These are phyloP conservation scores for Strix uralensis DNA, from an alignment of 2,113 vertebrate genomes.

Conservation along the genomic window DNA sequence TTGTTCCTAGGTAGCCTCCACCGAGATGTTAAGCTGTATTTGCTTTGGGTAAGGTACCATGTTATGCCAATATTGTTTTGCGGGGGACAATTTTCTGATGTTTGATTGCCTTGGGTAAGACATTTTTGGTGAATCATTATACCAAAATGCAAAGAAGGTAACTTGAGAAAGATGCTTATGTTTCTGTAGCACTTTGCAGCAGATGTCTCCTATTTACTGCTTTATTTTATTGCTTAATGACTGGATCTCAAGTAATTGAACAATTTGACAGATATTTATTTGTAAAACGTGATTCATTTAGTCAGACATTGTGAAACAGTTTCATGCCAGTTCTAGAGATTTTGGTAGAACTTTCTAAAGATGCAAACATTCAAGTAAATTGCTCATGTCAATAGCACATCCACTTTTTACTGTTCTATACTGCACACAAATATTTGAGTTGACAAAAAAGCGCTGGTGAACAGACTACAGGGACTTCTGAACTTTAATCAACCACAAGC, in stretches of 20 bases:
- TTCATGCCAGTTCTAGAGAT: slow-evolving; percentile 74
- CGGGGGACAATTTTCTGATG: not conserved
- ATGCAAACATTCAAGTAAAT: slow-evolving; percentile 78
- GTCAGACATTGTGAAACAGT: slow-evolving; percentile 74
- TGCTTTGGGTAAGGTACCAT: not conserved
- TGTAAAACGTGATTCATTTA: slow-evolving; percentile 83
- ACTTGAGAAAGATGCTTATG: slow-evolving; percentile 79
- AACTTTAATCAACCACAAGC: slow-evolving; percentile 81
- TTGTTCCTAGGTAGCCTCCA: not conserved
- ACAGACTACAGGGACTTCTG: slow-evolving; percentile 76
- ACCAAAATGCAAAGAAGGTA: slow-evolving; percentile 78
- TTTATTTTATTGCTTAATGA: slow-evolving; percentile 86
- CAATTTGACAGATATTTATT: slow-evolving; percentile 85
- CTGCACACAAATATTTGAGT: slow-evolving; percentile 74
- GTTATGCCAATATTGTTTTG: not conserved
- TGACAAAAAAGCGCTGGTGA: slow-evolving; percentile 75
- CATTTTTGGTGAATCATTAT: slow-evolving; percentile 74
- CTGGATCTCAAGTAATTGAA: slow-evolving; percentile 80
- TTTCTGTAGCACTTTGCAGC: slow-evolving; percentile 81
- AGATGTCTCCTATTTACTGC: slow-evolving; percentile 84
- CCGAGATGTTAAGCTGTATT: not conserved
- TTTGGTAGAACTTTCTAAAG: slow-evolving; percentile 73
- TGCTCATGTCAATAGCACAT: slow-evolving; percentile 74
- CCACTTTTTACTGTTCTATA: slow-evolving; percentile 74
- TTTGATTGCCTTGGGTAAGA: slow-evolving; percentile 47